Evolutionary conservation across 2,797 vertebrate genomes (phyloP), one percentile per base, ranked within the genome.

Genomic region (Anabacerthia variegaticeps): DNA sequence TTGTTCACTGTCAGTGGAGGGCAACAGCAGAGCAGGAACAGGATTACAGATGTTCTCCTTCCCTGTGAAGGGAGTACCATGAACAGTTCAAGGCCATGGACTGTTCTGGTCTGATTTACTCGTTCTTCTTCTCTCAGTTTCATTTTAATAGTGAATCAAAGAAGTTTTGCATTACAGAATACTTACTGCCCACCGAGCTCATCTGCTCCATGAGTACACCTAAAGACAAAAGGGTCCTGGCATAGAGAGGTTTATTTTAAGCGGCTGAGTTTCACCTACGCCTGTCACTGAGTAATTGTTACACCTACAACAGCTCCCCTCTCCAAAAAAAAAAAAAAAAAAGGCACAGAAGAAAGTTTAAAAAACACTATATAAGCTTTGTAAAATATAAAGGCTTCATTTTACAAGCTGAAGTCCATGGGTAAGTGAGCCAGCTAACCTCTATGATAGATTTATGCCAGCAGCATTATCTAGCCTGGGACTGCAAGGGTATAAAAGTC

Each of bases 401-500:
- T 89, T 80, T 65, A 52, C 13, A 3, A 67, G 24, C 24, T 17
- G 39, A 87, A 41, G 61, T 88, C 74, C 41, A 16, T n/a, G 61
- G 72, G 54, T 49, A 87, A 93, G 43, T 68, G 44, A 96, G 61
- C 46, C 52, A 13, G 72, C 77, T 89, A 92, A 94, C 62, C 75
- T 91, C 44, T 19, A 7, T 1, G 0, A 87, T 39, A 93, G 82
- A 95, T 95, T 88, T 85, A 82, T 82, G 85, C 86, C 69, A 91
- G 87, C 63, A 91, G 67, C 62, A 10, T 89, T 97, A 95, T 75
- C 85, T 74, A 91, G 63, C 68, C 67, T 83, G 85, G 78, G 52
- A 94, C 48, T 96, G 55, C 44, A 14, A 73, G 77, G 44, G 66
- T 94, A 85, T 91, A 59, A 86, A 94, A 96, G 90, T 68, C 84